phyloP scores from a whole-genome alignment of 2,888 invertebrate species.

The Agrotis segetum region DNA sequence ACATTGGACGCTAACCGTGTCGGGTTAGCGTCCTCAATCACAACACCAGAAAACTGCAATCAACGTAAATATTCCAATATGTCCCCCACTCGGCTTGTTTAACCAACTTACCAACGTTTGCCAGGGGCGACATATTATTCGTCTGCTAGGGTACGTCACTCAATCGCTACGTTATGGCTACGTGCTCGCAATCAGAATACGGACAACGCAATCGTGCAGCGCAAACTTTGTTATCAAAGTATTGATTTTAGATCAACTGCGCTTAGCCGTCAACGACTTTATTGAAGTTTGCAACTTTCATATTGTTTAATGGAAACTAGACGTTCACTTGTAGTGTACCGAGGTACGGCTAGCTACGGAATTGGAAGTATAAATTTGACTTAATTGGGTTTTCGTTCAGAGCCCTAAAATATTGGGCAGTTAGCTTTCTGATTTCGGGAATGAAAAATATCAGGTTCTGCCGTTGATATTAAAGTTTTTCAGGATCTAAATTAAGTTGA shows the following conservation, averaged over 20 bases:
- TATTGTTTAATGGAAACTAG: slow-evolving; percentile 57
- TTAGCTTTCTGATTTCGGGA: slow-evolving; percentile 42
- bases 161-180: slow-evolving; percentile 85
- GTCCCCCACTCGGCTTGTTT: slow-evolving; percentile 61
- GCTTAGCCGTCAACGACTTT: slow-evolving; percentile 63
- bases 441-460: slow-evolving; percentile 20
- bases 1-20: slow-evolving; percentile 33
- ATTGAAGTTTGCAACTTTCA: slow-evolving; percentile 60
- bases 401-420: slow-evolving; percentile 41
- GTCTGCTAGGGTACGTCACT: slow-evolving; percentile 83
- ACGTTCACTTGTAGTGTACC: slow-evolving; percentile 33
- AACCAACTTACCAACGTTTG: slow-evolving; percentile 66
- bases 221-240: slow-evolving; percentile 67
- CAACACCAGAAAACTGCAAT: slow-evolving; percentile 53
- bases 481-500: slow-evolving; percentile 17
- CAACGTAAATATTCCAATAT: slow-evolving; percentile 57
- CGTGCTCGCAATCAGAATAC: slow-evolving; percentile 82
- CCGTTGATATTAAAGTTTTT: slow-evolving; percentile 33
- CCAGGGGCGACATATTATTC: slow-evolving; percentile 76
- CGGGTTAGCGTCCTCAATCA: too few relatives aligned
- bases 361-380: slow-evolving; percentile 56
- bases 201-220: slow-evolving; percentile 65
- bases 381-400: slow-evolving; percentile 46
- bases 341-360: slow-evolving; percentile 35
- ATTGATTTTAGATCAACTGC: slow-evolving; percentile 66